A percentile compares a stretch with the other conserved stretches of the same genome.
Conservation (phyloP, 2,113 vertebrate genomes). For the Sitta europaea region DNA sequence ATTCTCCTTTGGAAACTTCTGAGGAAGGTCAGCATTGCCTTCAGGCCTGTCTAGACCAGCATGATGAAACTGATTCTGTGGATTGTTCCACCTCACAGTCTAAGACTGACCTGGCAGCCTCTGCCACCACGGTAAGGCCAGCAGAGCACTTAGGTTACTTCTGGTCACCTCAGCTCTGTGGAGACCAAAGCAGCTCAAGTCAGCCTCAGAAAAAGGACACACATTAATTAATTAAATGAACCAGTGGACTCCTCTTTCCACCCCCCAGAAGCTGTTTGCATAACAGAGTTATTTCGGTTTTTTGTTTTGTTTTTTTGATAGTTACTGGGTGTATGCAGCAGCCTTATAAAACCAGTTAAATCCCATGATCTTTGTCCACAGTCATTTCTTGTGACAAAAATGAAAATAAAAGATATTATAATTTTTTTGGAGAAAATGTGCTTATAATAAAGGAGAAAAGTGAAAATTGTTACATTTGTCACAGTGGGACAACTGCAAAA, state of each 20-base stretch:
- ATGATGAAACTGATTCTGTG: not conserved
- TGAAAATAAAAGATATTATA: not conserved
- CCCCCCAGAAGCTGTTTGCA: not conserved
- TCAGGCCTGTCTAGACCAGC: not conserved
- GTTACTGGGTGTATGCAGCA: not conserved
- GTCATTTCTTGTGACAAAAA: not conserved
- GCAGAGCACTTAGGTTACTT: not conserved
- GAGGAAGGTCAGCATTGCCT: not conserved
- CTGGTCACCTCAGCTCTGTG: not conserved
- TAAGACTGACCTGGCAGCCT: not conserved
- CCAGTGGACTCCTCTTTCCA: not conserved
- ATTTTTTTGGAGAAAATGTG: not conserved
- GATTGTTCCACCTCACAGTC: not conserved
- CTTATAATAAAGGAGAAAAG: not conserved
- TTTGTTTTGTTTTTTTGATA: not conserved
- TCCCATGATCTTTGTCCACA: not conserved
- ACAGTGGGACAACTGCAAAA: not conserved
- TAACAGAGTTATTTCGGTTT: not conserved
- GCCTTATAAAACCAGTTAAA: not conserved
- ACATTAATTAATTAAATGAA: not conserved
- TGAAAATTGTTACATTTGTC: not conserved
- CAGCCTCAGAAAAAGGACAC: not conserved
- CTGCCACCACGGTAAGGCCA: not conserved
- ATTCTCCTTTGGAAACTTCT: not conserved
- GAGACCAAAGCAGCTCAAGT: not conserved